Conservation (phyloP, 2,888 invertebrate genomes). For the Noctua janthina region DNA sequence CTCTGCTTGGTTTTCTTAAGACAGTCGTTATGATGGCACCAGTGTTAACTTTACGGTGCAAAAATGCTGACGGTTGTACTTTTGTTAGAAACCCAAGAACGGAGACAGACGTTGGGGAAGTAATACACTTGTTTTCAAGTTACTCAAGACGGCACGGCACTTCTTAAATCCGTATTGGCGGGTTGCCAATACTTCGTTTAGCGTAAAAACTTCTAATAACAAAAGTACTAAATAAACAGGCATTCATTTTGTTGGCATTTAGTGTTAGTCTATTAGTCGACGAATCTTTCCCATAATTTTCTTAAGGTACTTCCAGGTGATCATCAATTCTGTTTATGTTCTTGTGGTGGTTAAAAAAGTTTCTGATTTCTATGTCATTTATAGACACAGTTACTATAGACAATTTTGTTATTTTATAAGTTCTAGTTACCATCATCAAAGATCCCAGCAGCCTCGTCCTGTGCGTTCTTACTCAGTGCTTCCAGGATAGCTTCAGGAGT, state of each 20-base stretch:
- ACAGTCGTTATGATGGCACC: neutral
- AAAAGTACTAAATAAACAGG: neutral
- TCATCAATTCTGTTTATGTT: neutral
- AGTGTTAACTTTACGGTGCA: neutral
- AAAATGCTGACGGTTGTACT: neutral
- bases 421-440: slow-evolving; percentile 86
- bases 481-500: slow-evolving; percentile 89
- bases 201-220: neutral
- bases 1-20: neutral
- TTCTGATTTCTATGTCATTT: neutral
- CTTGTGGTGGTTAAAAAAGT: neutral
- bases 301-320: neutral
- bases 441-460: slow-evolving; percentile 89
- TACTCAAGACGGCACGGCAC: neutral
- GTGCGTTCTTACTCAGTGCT: slow-evolving; percentile 87
- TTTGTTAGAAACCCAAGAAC: no score
- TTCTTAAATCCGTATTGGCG: neutral
- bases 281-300: neutral
- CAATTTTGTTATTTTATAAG: neutral
- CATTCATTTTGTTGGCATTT: neutral
- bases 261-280: neutral
- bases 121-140: neutral
- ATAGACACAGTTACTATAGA: neutral
- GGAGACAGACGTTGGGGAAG: accelerated
- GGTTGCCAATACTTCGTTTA: neutral